These are phyloP conservation scores for Anguilla japonica DNA, from an alignment of 2,113 vertebrate species.

Conservation along the genomic window DNA sequence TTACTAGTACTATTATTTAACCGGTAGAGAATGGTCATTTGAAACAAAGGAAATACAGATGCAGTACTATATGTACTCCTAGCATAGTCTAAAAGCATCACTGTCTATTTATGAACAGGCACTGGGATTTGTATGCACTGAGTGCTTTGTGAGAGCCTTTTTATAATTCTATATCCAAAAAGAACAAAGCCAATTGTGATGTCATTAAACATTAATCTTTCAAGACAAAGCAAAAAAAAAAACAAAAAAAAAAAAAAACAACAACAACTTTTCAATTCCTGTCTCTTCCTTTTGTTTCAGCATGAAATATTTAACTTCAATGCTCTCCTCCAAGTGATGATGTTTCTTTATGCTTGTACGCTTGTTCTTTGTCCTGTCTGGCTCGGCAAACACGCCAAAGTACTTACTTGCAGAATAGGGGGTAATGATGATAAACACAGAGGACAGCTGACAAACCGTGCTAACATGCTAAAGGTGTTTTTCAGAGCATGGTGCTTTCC, in stretches of 20 bases:
- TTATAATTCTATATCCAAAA: constrained; percentile 1
- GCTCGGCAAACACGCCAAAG: neutral
- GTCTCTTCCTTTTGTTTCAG: constrained; percentile 14
- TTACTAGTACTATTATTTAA: no score
- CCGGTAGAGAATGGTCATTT: neutral
- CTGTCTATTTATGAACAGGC: neutral
- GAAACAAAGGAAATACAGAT: neutral
- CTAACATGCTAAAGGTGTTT: constrained; percentile 8
- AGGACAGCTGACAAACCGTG: neutral
- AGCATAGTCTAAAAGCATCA: constrained; percentile 7
- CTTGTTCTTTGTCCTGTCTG: neutral
- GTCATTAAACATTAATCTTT: constrained; percentile 41
- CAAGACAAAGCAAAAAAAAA: neutral
- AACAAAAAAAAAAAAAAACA: neutral
- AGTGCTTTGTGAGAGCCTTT: neutral
- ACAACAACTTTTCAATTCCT: neutral
- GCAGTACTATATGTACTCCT: neutral
- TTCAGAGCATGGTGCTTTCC: neutral
- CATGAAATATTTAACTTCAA: constrained; percentile 37
- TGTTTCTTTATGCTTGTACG: neutral
- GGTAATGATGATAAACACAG: constrained; percentile 1
- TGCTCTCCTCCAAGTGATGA: neutral
- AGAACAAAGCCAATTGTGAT: constrained; percentile 21
- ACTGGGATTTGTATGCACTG: constrained; percentile 3
- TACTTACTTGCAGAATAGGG: neutral